Base-by-base conservation (phyloP, 2,113 vertebrate species). In the Amphiprion percula region DNA sequence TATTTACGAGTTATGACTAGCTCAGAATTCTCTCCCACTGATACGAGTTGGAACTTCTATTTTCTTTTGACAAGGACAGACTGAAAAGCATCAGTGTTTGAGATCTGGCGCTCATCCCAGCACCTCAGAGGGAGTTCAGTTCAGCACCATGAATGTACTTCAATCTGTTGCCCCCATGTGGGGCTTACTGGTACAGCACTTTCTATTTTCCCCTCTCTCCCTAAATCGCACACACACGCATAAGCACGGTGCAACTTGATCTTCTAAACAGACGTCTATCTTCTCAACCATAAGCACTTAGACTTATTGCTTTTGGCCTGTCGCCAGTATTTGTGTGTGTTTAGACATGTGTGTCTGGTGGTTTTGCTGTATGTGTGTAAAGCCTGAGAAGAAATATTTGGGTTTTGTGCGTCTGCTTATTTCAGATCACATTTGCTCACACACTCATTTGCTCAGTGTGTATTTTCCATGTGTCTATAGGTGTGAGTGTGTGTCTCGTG, bases 121-220 rank as follows among this genome's bases (percentile, higher is more conserved):
- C 37, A 68, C 55, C 73, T 62, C 71, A 14, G 61, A 77, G 39
- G 9, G 58, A 56, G 46, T 52, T 82, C 72, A 71, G 19, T 10
- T 24, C 63, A 66, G 65, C 50, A 56, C 1, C 49, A 37, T 65
- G 49, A 86, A 81, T 84, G 62, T 49, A 67, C 77, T 88, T 90
- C 77, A 70, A 86, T 78, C 55, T 92, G 83, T 87, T 86, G 93
- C 93, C 93, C 72, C 88, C 92, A 70, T 88, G 93, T 92, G 93
- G 91, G 28, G n/a, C 1, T 12, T 49, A 39, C 55, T 11, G 19
- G 82, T 68, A 85, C 26, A 49, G 67, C 80, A 76, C 9, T 30
- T 78, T 75, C n/a, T 30, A 46, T 37, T 49, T 65, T 66, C 61
- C 24, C 16, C 72, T 59, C 67, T 47, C 15, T 59, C 26, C 26